These are phyloP conservation scores for Lithophane ornitopus DNA, from an alignment of 2,888 invertebrate species.

Conservation along the genomic window DNA sequence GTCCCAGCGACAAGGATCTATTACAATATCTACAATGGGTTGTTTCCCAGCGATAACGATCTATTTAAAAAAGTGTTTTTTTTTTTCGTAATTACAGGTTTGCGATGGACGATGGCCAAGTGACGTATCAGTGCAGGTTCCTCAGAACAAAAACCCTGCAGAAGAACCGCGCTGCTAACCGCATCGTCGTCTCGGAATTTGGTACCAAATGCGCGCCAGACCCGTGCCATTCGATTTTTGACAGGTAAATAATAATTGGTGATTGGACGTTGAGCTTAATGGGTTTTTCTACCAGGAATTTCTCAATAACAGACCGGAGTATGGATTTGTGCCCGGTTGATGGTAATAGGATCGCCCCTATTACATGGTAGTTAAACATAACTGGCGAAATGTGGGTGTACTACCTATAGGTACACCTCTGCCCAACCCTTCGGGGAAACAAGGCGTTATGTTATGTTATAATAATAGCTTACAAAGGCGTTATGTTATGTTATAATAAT, in stretches of 20 bases:
- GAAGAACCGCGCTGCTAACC: constrained; percentile 93
- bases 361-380: too few relatives aligned
- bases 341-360: too few relatives aligned
- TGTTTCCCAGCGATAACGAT: not conserved
- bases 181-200: constrained; percentile 96
- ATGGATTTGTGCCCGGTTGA: too few relatives aligned
- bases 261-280: too few relatives aligned
- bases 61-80: not conserved
- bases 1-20: not conserved
- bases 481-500: too few relatives aligned
- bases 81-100: constrained; percentile 89
- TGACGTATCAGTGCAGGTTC: constrained; percentile 95
- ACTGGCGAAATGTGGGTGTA: too few relatives aligned
- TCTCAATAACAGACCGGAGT: too few relatives aligned
- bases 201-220: constrained; percentile 95
- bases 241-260: constrained; percentile 79
- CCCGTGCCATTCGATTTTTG: constrained; percentile 94
- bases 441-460: too few relatives aligned
- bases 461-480: too few relatives aligned
- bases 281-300: too few relatives aligned
- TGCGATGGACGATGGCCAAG: constrained; percentile 92
- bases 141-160: constrained; percentile 93
- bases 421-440: too few relatives aligned
- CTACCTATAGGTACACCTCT: too few relatives aligned
- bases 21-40: not conserved